These are phyloP conservation scores for Hermetia illucens DNA, from an alignment of 1,140 invertebrate species.

Conservation along the genomic window DNA sequence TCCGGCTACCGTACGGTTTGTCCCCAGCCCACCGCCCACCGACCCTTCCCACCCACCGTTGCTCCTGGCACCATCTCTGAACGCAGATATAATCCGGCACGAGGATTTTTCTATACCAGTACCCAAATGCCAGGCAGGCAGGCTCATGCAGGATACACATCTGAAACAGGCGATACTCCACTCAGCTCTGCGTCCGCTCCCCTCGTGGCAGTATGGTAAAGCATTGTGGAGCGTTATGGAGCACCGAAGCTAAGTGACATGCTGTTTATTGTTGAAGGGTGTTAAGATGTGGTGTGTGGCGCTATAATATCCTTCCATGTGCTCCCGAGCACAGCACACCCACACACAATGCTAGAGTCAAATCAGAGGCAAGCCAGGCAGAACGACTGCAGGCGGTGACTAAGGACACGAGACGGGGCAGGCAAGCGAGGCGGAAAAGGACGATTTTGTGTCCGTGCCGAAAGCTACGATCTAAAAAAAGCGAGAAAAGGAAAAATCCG, in stretches of 20 bases:
- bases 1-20: no score
- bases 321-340: constrained; percentile 17
- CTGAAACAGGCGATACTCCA: no score
- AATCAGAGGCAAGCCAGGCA: constrained; percentile 9
- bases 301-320: constrained; percentile 8
- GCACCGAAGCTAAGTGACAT: constrained; percentile 32
- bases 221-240: no score
- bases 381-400: no score
- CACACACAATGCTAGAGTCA: constrained; percentile 6
- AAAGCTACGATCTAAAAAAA: no score
- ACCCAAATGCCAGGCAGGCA: no score
- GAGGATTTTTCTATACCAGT: constrained; percentile 1
- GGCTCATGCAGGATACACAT: no score
- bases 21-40: no score
- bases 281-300: constrained; percentile 22
- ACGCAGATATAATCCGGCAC: constrained; percentile 3
- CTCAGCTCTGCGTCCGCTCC: no score
- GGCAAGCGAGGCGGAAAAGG: not conserved
- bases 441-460: not conserved
- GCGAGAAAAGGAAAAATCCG: constrained; percentile 13
- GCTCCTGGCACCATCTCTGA: not conserved
- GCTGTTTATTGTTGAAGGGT: constrained; percentile 31
- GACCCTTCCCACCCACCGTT: no score
- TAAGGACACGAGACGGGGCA: not conserved
- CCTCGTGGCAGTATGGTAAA: no score